Conservation (phyloP, 2,797 vertebrate species). For the Bryconaethiops microstoma region DNA sequence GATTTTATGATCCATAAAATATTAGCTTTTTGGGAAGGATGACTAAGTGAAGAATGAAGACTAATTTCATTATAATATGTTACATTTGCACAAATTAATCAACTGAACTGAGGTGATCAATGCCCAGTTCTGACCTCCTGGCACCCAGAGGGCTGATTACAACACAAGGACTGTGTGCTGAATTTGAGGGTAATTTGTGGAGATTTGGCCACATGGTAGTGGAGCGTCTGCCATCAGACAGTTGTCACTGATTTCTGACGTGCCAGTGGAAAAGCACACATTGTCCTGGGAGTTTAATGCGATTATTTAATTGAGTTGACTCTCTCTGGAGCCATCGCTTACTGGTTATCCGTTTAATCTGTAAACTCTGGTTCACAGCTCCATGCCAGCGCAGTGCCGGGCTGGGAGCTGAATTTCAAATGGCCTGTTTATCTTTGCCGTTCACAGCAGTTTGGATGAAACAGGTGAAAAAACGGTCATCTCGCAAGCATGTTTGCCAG, state of each 20-base stretch:
- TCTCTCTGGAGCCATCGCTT: slow-evolving; percentile 46
- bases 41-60: not conserved
- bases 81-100: not conserved
- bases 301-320: slow-evolving; percentile 64
- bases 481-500: not conserved
- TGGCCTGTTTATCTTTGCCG: slow-evolving; percentile 46
- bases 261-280: not conserved
- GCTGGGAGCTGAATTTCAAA: slow-evolving; percentile 51
- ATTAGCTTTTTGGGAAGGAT: not conserved
- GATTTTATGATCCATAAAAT: too few relatives aligned
- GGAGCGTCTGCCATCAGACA: not conserved
- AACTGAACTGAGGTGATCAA: not conserved
- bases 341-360: slow-evolving; percentile 61
- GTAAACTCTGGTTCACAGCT: slow-evolving; percentile 57
- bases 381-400: slow-evolving; percentile 1
- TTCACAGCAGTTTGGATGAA: slow-evolving; percentile 10
- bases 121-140: not conserved
- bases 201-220: not conserved
- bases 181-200: not conserved
- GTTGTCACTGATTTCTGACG: not conserved
- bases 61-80: not conserved
- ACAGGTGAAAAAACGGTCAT: slow-evolving; percentile 1
- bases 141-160: not conserved
- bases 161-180: not conserved
- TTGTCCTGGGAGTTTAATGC: slow-evolving; percentile 42